phyloP scores from a whole-genome alignment of 23 tunicate genomes.

The Trididemnum nubilum region DNA sequence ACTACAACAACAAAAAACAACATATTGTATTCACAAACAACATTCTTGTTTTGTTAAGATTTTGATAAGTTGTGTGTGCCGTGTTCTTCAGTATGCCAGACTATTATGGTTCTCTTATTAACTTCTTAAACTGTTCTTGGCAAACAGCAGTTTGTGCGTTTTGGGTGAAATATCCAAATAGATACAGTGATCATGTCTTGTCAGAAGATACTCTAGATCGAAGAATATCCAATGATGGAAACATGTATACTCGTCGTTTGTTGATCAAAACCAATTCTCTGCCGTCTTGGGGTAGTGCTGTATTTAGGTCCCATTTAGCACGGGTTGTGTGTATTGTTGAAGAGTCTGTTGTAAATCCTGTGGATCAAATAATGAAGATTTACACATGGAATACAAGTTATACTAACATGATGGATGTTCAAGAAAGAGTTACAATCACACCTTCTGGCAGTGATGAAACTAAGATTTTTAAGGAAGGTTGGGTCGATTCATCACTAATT shows the following conservation, averaged over 20 bases:
- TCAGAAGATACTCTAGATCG: constrained; percentile 75
- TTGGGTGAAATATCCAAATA: constrained; percentile 90
- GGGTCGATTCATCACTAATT: constrained; percentile 72
- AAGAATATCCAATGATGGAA: constrained; percentile 25
- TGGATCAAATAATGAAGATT: constrained; percentile 37
- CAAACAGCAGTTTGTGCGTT: constrained; percentile 59
- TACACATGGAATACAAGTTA: constrained; percentile 78
- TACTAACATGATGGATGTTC: constrained; percentile 58
- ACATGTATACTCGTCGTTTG: constrained; percentile 65
- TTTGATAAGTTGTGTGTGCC: too few species aligned
- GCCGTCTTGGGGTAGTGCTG: constrained; percentile 70
- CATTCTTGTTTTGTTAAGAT: too few species aligned
- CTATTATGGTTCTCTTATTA: constrained; percentile 44
- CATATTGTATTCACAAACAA: too few species aligned
- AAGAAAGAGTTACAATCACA: constrained; percentile 36
- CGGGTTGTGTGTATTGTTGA: constrained; percentile 49
- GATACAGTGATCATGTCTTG: constrained; percentile 67
- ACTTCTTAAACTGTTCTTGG: constrained; percentile 65
- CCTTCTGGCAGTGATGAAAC: constrained; percentile 26
- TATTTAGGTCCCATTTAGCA: constrained; percentile 50
- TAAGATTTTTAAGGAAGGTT: constrained; percentile 50
- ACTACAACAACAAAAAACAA: too few species aligned
- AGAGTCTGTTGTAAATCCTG: constrained; percentile 71
- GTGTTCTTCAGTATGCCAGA: constrained; percentile 5
- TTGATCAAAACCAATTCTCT: constrained; percentile 74